Evolutionary conservation across 2,888 invertebrate genomes (phyloP).

Genomic region (Macaria liturata): DNA sequence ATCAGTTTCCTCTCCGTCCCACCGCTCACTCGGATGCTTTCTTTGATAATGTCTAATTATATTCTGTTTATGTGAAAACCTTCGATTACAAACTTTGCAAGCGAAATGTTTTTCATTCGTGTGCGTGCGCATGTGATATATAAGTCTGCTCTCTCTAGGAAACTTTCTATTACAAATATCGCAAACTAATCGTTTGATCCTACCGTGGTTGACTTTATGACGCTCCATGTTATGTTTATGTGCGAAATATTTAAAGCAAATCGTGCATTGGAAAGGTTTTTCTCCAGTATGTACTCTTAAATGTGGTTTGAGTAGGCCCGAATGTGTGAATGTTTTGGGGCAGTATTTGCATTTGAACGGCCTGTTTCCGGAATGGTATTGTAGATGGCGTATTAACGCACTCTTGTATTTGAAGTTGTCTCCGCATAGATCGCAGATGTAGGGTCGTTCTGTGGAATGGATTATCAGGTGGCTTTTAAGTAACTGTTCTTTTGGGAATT

Average conservation of each 20-base stretch:
- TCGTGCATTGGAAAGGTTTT: slow-evolving; percentile 35
- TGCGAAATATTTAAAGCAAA: slow-evolving; percentile 51
- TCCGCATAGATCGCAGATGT: slow-evolving; percentile 24
- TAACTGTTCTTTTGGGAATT: slow-evolving; percentile 38
- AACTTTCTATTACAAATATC: slow-evolving; percentile 62
- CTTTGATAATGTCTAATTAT: slow-evolving; percentile 59
- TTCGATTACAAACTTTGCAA: slow-evolving; percentile 56
- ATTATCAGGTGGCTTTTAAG: slow-evolving; percentile 41
- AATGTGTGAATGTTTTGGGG: slow-evolving; percentile 51
- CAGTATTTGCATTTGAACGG: slow-evolving; percentile 53
- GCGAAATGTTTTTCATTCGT: slow-evolving; percentile 57
- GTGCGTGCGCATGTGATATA: slow-evolving; percentile 64
- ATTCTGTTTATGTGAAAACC: slow-evolving; percentile 66
- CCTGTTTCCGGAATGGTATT: slow-evolving; percentile 48
- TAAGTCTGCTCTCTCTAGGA: slow-evolving; percentile 59
- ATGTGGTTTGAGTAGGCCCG: slow-evolving; percentile 55
- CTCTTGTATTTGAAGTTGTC: slow-evolving; percentile 58
- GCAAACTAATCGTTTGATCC: slow-evolving; percentile 56
- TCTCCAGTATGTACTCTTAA: slow-evolving; percentile 46
- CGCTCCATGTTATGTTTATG: slow-evolving; percentile 63
- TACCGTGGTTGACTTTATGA: slow-evolving; percentile 52
- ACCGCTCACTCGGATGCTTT: slow-evolving; percentile 60
- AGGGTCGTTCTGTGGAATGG: slow-evolving; percentile 36
- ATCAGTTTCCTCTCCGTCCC: slow-evolving; percentile 53
- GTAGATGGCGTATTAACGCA: slow-evolving; percentile 54